Conservation (phyloP, 2,888 invertebrate genomes). For the Tholera decimalis region DNA sequence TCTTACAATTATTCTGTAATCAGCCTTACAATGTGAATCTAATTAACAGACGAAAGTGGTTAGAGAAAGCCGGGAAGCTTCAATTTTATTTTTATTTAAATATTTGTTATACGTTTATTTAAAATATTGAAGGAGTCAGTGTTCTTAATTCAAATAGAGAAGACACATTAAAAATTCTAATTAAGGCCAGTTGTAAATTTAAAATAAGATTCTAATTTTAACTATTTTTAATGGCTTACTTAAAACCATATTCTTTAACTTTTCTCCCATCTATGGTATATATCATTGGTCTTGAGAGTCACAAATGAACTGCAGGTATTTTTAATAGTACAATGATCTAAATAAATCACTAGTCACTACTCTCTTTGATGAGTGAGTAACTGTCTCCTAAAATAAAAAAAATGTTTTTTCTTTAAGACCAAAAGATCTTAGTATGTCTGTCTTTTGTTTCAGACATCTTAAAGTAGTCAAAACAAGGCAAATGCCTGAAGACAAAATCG, state of each 20-base stretch:
- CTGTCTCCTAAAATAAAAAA: neutral
- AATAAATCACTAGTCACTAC: neutral
- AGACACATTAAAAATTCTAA: neutral
- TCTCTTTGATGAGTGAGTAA: neutral
- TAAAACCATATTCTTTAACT: too few relatives aligned
- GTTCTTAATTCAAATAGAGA: neutral
- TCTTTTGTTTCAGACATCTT: neutral
- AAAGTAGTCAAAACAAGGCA: neutral
- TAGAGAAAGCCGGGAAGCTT: constrained; percentile 14
- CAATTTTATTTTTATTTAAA: constrained; percentile 34
- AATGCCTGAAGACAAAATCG: neutral
- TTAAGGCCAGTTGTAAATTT: neutral
- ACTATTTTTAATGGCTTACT: too few relatives aligned
- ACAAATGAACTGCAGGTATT: neutral
- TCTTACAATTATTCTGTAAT: constrained; percentile 71
- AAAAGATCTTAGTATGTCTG: too few relatives aligned
- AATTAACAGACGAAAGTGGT: constrained; percentile 71
- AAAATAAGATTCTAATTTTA: too few relatives aligned
- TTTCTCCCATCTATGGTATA: too few relatives aligned
- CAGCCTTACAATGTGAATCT: constrained; percentile 67
- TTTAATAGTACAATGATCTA: neutral
- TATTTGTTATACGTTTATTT: constrained; percentile 1
- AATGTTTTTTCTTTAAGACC: too few relatives aligned
- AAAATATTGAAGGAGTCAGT: neutral
- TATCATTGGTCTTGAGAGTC: neutral